Evolutionary conservation across 1,140 invertebrate species (phyloP).

Genomic region (Hylaeus anthracinus): DNA sequence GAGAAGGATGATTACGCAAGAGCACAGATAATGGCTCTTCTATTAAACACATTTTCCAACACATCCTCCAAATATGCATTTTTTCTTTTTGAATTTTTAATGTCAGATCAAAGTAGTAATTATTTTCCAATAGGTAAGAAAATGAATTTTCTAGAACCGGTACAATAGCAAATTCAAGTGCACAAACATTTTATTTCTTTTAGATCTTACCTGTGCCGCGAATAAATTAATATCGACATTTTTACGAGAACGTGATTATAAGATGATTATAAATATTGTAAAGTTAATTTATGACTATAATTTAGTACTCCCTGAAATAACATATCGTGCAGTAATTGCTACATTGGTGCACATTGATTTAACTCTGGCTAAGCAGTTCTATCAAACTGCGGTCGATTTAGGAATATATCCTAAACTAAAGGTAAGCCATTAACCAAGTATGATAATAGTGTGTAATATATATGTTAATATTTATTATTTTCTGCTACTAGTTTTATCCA

Average conservation of each 20-base stretch:
- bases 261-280: slow-evolving; percentile 42
- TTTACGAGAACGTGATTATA: slow-evolving; percentile 21
- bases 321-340: slow-evolving; percentile 56
- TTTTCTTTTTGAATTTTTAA: slow-evolving; percentile 60
- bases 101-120: slow-evolving; percentile 60
- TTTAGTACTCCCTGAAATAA: slow-evolving; percentile 44
- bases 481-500: slow-evolving; percentile 40
- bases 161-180: too few relatives aligned
- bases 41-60: slow-evolving; percentile 61
- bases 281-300: slow-evolving; percentile 54
- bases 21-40: slow-evolving; percentile 45
- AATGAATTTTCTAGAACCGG: not conserved
- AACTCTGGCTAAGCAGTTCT: slow-evolving; percentile 57
- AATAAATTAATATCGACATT: slow-evolving; percentile 52
- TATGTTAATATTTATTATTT: not conserved
- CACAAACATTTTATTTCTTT: slow-evolving; percentile 20
- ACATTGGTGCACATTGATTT: slow-evolving; percentile 54
- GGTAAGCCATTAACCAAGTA: slow-evolving; percentile 41
- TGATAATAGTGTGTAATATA: not conserved
- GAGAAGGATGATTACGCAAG: slow-evolving; percentile 41
- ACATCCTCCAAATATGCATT: slow-evolving; percentile 55
- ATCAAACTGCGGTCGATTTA: slow-evolving; percentile 60
- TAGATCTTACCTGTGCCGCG: slow-evolving; percentile 57
- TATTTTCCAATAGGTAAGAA: slow-evolving; percentile 68
- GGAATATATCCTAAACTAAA: slow-evolving; percentile 60